These are phyloP conservation scores for Spea hammondii DNA, from an alignment of 2,797 vertebrate genomes.

Conservation along the genomic window DNA sequence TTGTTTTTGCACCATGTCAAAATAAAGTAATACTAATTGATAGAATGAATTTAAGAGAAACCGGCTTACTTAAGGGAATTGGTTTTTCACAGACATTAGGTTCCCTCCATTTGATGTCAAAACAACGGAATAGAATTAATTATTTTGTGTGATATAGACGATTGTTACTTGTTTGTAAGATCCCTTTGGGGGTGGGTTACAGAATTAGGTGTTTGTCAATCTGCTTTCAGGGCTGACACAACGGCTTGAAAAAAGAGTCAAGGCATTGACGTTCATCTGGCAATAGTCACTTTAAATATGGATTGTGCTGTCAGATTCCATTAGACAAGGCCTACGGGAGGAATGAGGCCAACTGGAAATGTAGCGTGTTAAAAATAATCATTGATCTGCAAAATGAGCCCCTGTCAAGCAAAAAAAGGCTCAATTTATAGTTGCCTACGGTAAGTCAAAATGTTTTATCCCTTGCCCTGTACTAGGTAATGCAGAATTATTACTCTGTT, in stretches of 20 bases:
- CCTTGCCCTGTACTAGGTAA: neutral
- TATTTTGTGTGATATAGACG: conserved; percentile 13
- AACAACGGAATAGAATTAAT: conserved; percentile 18
- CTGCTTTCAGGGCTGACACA: conserved; percentile 33
- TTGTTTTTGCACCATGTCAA: conserved; percentile 19
- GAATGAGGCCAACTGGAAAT: conserved; percentile 40
- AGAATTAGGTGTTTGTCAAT: conserved; percentile 41
- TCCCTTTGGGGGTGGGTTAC: conserved; percentile 1
- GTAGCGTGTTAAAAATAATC: conserved; percentile 49
- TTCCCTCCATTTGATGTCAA: neutral
- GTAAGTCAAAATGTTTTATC: neutral
- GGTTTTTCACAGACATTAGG: neutral
- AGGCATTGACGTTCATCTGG: conserved; percentile 21
- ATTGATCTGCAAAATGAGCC: conserved; percentile 54
- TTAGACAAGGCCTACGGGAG: conserved; percentile 45
- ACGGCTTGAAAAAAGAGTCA: conserved; percentile 30
- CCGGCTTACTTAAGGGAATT: neutral
- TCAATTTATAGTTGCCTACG: conserved; percentile 40
- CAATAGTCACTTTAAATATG: conserved; percentile 43
- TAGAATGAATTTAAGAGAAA: conserved; percentile 20
- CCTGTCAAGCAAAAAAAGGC: conserved; percentile 36
- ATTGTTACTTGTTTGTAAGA: conserved; percentile 18
- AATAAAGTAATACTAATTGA: conserved; percentile 19
- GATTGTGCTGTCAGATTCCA: conserved; percentile 49
- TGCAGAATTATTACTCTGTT: neutral